Conservation (phyloP, 2,113 vertebrate genomes). For the Natator depressus region DNA sequence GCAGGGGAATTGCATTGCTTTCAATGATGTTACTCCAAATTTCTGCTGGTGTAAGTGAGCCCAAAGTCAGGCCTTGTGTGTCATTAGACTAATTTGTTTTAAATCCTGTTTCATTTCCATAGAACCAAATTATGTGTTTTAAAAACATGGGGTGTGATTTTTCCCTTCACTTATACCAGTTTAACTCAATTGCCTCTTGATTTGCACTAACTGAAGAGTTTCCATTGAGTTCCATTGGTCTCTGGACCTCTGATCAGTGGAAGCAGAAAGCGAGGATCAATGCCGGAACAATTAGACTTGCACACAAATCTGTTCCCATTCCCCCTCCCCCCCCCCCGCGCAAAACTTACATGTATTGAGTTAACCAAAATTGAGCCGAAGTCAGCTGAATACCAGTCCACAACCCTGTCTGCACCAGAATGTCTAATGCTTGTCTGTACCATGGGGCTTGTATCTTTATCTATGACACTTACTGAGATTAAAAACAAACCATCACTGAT, state of each 20-base stretch:
- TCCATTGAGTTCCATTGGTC: not conserved
- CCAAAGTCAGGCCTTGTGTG: not conserved
- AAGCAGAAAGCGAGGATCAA: not conserved
- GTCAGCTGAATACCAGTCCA: not conserved
- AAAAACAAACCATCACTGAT: not conserved
- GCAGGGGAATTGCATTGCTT: not conserved
- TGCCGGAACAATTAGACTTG: fast-evolving
- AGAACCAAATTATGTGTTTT: not conserved
- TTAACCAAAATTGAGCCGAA: not conserved
- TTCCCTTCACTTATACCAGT: not conserved
- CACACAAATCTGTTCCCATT: fast-evolving
- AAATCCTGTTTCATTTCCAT: not conserved
- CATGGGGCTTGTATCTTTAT: not conserved
- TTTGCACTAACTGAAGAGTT: not conserved
- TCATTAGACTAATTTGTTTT: not conserved
- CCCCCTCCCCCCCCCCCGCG: too few species aligned
- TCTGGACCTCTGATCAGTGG: too few species aligned
- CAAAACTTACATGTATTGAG: not conserved
- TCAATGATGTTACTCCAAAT: not conserved
- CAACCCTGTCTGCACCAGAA: not conserved
- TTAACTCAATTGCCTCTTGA: not conserved
- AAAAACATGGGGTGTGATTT: not conserved
- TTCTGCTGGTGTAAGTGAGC: not conserved
- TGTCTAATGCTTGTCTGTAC: too few species aligned
- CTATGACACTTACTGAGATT: not conserved